Percentiles rank a stretch among this genome's conserved stretches.
phyloP scores from a whole-genome alignment of 2,888 invertebrate genomes.

The Folsomia candida region DNA sequence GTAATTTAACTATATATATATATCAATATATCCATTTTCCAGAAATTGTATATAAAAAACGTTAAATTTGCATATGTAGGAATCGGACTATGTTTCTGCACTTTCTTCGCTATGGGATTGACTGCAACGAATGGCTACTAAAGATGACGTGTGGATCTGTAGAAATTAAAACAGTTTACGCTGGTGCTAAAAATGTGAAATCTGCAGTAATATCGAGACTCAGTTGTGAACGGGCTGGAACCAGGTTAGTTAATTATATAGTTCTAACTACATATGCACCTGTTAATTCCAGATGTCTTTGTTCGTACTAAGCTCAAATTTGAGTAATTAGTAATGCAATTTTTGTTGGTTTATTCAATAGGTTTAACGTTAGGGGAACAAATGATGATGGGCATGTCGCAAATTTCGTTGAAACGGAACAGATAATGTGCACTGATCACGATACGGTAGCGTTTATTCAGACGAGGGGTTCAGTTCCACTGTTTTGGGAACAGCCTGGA shows the following conservation, averaged over 20 bases:
- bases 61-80: conserved; percentile 57
- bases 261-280: no score
- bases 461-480: conserved; percentile 92
- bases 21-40: background rate
- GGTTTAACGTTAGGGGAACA: conserved; percentile 96
- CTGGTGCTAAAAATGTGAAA: conserved; percentile 87
- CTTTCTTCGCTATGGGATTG: conserved; percentile 84
- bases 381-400: conserved; percentile 99
- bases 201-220: conserved; percentile 94
- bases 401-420: conserved; percentile 99
- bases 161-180: conserved; percentile 97
- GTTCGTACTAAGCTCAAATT: background rate
- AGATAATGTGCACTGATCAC: conserved; percentile 88
- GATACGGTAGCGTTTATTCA: conserved; percentile 85
- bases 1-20: conserved; percentile 57
- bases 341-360: no score
- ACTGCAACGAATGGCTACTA: conserved; percentile 85
- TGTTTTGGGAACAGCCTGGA: conserved; percentile 99
- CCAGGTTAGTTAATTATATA: conserved; percentile 59
- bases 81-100: conserved; percentile 94
- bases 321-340: background rate
- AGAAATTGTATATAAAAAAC: conserved; percentile 1
- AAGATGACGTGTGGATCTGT: conserved; percentile 97
- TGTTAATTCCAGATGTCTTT: background rate
- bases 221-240: conserved; percentile 96